A percentile compares a stretch with the other conserved stretches of the same genome.
Conservation (phyloP, 2,888 invertebrate genomes). For the Dichetophora obliterata region DNA sequence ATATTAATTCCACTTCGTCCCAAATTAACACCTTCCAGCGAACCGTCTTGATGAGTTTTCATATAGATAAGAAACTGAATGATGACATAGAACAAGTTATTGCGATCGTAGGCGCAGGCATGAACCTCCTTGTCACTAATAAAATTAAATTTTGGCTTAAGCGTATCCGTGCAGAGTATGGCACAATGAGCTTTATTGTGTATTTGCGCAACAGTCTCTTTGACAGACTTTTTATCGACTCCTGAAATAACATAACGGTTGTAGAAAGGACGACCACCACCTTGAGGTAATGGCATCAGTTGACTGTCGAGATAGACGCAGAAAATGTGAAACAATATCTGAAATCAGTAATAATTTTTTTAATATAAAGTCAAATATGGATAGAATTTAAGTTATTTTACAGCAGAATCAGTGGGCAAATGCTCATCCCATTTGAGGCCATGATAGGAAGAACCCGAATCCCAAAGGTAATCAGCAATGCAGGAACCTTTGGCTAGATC, state of each 20-base stretch:
- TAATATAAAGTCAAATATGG: conserved; percentile 1
- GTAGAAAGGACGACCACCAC: conserved; percentile 76
- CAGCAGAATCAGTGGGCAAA: conserved; percentile 88
- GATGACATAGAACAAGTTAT: conserved; percentile 89
- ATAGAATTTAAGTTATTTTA: conserved; percentile 65
- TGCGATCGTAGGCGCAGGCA: conserved; percentile 83
- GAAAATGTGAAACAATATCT: conserved; percentile 88
- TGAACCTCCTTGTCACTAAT: conserved; percentile 75
- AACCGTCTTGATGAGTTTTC: conserved; percentile 79
- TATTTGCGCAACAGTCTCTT: conserved; percentile 64
- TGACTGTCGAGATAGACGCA: conserved; percentile 90
- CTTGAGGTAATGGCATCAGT: conserved; percentile 77
- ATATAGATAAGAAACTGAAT: conserved; percentile 85
- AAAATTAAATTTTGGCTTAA: conserved; percentile 69
- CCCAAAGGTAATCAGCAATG: conserved; percentile 91
- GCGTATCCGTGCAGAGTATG: conserved; percentile 64
- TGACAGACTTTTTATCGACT: conserved; percentile 67
- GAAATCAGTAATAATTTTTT: conserved; percentile 26
- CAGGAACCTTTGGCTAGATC: conserved; percentile 78
- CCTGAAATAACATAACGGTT: conserved; percentile 70
- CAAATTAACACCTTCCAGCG: conserved; percentile 82
- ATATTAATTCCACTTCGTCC: conserved; percentile 87
- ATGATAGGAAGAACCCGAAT: conserved; percentile 80
- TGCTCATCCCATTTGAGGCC: conserved; percentile 85
- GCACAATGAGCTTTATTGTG: conserved; percentile 69